Evolutionary conservation across 2,113 vertebrate species (phyloP).

Genomic region (Callithrix jacchus): DNA sequence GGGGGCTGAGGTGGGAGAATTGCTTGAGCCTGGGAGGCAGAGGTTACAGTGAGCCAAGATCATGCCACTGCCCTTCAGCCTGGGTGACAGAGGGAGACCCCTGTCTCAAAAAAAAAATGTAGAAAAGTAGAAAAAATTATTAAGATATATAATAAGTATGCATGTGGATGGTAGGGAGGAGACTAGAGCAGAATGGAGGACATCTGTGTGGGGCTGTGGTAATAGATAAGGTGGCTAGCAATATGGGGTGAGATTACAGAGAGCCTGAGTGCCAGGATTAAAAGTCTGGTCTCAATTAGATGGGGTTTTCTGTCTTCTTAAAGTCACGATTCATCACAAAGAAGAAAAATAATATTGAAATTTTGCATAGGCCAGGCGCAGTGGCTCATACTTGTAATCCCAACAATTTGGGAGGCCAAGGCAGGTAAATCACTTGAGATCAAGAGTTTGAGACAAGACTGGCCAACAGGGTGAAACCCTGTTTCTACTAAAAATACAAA

Average conservation of each 20-base stretch:
- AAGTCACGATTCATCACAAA: background rate
- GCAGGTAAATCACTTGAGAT: no score
- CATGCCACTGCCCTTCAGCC: no score
- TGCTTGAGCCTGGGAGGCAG: no score
- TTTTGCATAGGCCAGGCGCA: background rate
- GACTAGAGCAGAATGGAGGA: background rate
- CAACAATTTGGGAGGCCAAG: no score
- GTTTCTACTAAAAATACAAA: no score
- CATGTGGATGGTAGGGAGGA: background rate
- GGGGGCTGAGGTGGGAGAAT: no score
- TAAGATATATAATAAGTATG: background rate
- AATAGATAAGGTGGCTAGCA: conserved; percentile 10
- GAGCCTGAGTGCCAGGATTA: background rate
- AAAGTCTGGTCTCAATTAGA: background rate
- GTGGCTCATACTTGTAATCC: no score
- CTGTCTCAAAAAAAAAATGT: no score
- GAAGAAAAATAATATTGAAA: background rate
- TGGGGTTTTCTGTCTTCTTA: background rate
- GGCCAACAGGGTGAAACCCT: no score
- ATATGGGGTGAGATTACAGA: background rate
- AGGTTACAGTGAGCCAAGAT: no score
- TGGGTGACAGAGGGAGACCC: no score
- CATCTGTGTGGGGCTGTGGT: background rate
- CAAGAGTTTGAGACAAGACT: no score
- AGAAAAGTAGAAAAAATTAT: background rate